Conservation (phyloP, 1,140 invertebrate species). For the Drosophila bocqueti region DNA sequence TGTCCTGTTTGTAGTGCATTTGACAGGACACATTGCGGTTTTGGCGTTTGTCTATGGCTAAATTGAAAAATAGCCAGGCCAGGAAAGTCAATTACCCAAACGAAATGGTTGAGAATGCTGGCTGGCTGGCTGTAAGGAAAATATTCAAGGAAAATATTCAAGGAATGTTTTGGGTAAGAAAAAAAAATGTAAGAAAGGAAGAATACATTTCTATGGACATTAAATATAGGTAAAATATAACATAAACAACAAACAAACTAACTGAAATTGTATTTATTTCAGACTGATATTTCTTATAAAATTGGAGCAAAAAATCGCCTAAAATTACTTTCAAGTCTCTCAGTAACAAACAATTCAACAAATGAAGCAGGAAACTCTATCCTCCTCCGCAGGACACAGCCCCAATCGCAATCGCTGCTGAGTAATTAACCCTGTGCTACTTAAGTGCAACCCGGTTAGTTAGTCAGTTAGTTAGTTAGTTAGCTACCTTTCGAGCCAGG, state of each 20-base stretch:
- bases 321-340: not conserved
- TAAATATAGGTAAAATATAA: not conserved
- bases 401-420: not conserved
- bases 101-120: not conserved
- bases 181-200: not conserved
- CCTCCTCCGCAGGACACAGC: not conserved
- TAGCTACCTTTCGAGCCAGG: conserved; percentile 15
- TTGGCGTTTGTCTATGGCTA: conserved; percentile 9
- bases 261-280: not conserved
- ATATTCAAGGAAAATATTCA: not conserved
- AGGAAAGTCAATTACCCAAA: conserved; percentile 30
- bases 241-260: not conserved
- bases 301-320: no score
- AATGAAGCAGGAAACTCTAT: not conserved
- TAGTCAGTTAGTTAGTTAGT: conserved; percentile 4
- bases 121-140: no score
- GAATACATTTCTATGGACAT: not conserved
- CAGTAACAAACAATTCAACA: not conserved
- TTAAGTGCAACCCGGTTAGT: conserved; percentile 17
- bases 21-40: conserved; percentile 25
- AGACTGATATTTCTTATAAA: not conserved
- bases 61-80: conserved; percentile 23
- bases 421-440: conserved; percentile 23
- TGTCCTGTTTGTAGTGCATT: conserved; percentile 20
- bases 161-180: not conserved